phyloP scores from a whole-genome alignment of 2,888 invertebrate species.

The Drosophila fulvimacula region DNA sequence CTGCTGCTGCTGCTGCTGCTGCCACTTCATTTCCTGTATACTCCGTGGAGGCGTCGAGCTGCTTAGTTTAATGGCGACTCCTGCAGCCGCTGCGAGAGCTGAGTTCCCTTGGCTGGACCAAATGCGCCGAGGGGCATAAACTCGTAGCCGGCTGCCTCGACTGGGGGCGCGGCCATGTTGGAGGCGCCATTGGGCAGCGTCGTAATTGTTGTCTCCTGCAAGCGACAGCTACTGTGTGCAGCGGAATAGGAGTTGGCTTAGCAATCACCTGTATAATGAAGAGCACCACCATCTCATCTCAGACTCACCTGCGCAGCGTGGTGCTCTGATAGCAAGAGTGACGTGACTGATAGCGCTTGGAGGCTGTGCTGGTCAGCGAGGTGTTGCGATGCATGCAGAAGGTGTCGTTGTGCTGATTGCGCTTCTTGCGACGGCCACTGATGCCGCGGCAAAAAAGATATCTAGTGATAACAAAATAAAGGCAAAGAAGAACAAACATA shows the following conservation, averaged over 20 bases:
- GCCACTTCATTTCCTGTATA: slow-evolving; percentile 60
- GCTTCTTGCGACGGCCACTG: slow-evolving; percentile 78
- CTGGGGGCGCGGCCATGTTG: slow-evolving; percentile 40
- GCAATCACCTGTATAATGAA: background rate
- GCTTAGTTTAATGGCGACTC: slow-evolving; percentile 60
- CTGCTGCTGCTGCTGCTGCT: slow-evolving; percentile 5
- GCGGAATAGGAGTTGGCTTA: background rate
- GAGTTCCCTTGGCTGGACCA: slow-evolving; percentile 45
- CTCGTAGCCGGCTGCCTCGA: slow-evolving; percentile 52
- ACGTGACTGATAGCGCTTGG: slow-evolving; percentile 83
- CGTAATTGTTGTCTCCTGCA: slow-evolving; percentile 83
- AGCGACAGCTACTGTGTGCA: slow-evolving; percentile 64
- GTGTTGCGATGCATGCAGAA: slow-evolving; percentile 83
- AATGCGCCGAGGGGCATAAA: slow-evolving; percentile 55
- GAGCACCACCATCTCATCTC: background rate
- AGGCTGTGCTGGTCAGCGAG: slow-evolving; percentile 84
- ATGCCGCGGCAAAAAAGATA: slow-evolving; percentile 83
- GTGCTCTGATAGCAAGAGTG: slow-evolving; percentile 84
- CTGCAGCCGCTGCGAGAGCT: slow-evolving; percentile 49
- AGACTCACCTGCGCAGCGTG: slow-evolving; percentile 80
- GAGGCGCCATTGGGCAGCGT: slow-evolving; percentile 74
- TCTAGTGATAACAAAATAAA: slow-evolving; percentile 52
- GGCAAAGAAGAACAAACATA: slow-evolving; percentile 12
- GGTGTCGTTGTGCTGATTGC: slow-evolving; percentile 78
- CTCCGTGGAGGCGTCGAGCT: slow-evolving; percentile 42